Base-by-base conservation (phyloP, 1,140 invertebrate species). In the Habropoda laboriosa region DNA sequence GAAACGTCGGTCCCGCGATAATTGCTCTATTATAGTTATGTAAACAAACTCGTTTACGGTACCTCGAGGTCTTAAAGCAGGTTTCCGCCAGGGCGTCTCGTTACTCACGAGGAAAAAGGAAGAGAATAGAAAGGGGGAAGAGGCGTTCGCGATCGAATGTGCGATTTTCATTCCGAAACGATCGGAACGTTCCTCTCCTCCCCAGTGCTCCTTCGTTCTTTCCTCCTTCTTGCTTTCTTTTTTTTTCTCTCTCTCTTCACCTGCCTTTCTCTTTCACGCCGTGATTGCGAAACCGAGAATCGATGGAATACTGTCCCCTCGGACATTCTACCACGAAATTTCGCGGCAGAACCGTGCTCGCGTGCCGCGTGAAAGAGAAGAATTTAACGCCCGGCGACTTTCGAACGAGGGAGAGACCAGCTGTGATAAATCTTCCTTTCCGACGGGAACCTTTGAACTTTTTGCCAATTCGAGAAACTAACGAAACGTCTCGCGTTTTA, bases 11-110 rank as follows among this genome's bases (percentile, higher is more conserved):
- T 73, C 27, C 67, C 24, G 68, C 58, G 61, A 80, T 83, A 87
- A 87, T 76, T 40, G 58, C 24, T 77, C 79, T 71, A 78, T 74
- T 70, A 82, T 18, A 40, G 80, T 88, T 87, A 88, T 79, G 58
- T 85, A 88, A 88, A 87, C 66, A 79, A 70, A 80, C 77, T 27
- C 58, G 80, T 87, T 83, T 75, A 58, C 53, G 40, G 13, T 24
- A 57, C 7, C 21, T 2, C 45, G 10, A n/a, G n/a, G 49, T 7
- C 51, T 74, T 70, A 72, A 71, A 58, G 18, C 61, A 57, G 21
- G 53, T 53, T 85, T 80, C 77, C 60, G 40, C 38, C 30, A n/a
- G 38, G 73, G 45, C 27, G 67, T 80, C 60, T 71, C 55, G 64
- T 83, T 64, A 51, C 53, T 35, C 27, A 63, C 40, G 30, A 40